Percentiles rank a stretch among this genome's conserved stretches.
These are phyloP conservation scores for Loxodonta africana DNA, from an alignment of 2,113 vertebrate genomes.

Conservation along the genomic window DNA sequence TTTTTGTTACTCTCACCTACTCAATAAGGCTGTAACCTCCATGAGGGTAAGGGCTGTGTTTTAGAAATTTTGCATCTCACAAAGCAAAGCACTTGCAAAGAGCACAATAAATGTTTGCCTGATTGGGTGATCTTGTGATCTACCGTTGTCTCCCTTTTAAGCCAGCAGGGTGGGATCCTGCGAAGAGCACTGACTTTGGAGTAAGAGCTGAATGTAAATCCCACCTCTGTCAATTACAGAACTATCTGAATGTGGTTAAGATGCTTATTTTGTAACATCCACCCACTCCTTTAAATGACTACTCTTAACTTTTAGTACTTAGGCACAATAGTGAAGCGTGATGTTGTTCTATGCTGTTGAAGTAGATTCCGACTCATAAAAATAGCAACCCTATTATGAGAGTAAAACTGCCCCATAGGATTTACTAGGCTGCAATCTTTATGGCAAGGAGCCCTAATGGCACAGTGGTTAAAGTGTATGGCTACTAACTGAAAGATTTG, in stretches of 20 bases:
- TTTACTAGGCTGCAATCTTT: no score
- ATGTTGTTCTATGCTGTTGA: no score
- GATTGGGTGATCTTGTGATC: not conserved
- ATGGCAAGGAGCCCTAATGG: no score
- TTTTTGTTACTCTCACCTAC: not conserved
- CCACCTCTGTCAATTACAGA: not conserved
- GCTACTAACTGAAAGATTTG: not conserved
- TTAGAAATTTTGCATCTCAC: not conserved
- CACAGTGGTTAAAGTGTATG: no score
- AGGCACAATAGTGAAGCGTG: not conserved
- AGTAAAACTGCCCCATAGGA: no score
- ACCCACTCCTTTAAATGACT: not conserved
- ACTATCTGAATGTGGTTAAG: not conserved
- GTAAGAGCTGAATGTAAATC: not conserved
- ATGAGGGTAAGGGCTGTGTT: not conserved
- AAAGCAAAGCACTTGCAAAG: not conserved
- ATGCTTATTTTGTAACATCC: not conserved
- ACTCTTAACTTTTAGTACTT: not conserved
- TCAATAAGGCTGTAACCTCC: not conserved
- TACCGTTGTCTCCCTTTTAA: not conserved
- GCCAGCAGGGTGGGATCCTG: not conserved
- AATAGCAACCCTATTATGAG: no score
- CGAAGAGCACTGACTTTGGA: not conserved
- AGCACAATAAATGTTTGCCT: not conserved
- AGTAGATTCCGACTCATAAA: no score